Base-by-base conservation (phyloP, 2,888 invertebrate genomes). In the Spodoptera picta region DNA sequence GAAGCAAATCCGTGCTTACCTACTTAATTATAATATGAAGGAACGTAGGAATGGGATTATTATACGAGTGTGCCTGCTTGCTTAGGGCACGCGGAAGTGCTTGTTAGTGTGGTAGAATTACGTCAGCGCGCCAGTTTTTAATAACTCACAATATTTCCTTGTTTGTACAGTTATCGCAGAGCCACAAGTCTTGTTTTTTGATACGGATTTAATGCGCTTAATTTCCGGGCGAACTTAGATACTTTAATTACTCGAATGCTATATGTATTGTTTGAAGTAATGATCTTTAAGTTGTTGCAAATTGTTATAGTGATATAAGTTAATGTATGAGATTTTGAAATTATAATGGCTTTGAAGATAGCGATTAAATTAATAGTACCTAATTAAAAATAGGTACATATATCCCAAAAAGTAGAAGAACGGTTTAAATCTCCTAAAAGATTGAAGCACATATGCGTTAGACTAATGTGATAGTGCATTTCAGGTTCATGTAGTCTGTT, bases 101-200 rank as follows among this genome's bases (percentile, higher is more conserved):
- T 89, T 86, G 86, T 82, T 84, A 75, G 83, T 86, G 83, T 85
- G 83, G 86, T 79, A 82, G 83, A 83, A 92, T 93, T 92, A 92
- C 93, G 93, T 93, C 93, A 93, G 89, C 90, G 92, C 89, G 91
- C 91, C 86, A 90, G 91, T 93, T 93, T 92, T 92, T 92, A 92
- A 91, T 92, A 92, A 91, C 90, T 91, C 86, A 85, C 87, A 88
- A 90, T 92, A 91, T 92, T 93, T 93, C 92, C 92, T 92, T 90
- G 88, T 92, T 92, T 90, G 89, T 85, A 85, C 80, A 85, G 84
- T 84, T 83, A 81, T 83, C 81, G 81, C 76, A 79, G 80, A 83
- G 82, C 83, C 81, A 81, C 83, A 75, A 83, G 79, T 81, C 81
- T 81, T 79, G 74, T 77, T 81, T 82, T 82, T 73, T 79, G 27